A percentile compares a stretch with the other conserved stretches of the same genome.
Evolutionary conservation across 2,113 vertebrate species (phyloP).

Genomic region (Brachypteracias leptosomus): DNA sequence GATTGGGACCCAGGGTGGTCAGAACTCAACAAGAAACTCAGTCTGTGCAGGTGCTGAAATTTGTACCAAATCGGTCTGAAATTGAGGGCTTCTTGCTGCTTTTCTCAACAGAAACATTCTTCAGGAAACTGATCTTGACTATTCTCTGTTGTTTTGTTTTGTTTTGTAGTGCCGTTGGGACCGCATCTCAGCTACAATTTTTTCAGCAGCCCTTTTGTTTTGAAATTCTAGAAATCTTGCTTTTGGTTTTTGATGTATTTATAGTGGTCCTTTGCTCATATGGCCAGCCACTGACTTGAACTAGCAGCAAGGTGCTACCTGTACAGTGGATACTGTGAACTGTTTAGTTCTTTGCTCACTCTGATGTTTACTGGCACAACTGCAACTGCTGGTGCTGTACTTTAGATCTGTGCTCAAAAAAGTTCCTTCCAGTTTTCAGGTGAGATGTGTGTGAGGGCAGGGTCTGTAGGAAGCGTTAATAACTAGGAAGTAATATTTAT

Average conservation of each 20-base stretch:
- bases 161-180: background rate
- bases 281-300: background rate
- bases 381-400: background rate
- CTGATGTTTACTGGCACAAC: background rate
- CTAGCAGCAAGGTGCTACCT: background rate
- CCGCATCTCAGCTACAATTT: background rate
- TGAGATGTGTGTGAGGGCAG: background rate
- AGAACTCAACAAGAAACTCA: background rate
- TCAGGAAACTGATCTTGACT: background rate
- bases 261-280: background rate
- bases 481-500: background rate
- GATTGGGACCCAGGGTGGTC: background rate
- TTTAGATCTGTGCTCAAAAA: background rate
- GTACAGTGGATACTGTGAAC: accelerated
- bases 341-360: background rate
- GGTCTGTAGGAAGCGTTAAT: background rate
- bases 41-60: background rate
- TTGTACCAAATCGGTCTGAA: background rate
- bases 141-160: background rate
- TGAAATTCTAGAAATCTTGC: background rate
- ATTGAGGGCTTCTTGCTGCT: background rate
- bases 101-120: background rate
- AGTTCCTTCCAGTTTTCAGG: background rate
- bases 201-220: background rate
- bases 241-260: background rate